phyloP scores from a whole-genome alignment of 2,888 invertebrate species.

The Melieria picta region DNA sequence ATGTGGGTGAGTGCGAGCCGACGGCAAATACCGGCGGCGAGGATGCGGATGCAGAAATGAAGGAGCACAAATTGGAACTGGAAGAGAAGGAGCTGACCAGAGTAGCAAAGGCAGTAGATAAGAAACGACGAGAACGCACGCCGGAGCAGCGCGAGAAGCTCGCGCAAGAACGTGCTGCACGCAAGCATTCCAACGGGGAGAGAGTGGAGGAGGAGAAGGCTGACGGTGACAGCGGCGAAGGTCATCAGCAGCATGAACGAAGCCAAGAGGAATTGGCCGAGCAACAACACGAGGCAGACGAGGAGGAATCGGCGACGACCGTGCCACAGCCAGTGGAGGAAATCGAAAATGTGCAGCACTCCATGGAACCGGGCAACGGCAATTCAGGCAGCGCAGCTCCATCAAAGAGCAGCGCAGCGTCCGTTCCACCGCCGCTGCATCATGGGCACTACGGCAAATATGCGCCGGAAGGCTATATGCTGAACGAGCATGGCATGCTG shows the following conservation, averaged over 20 bases:
- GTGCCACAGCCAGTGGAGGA: slow-evolving; percentile 57
- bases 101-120: slow-evolving; percentile 40
- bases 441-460: slow-evolving; percentile 52
- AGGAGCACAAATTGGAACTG: slow-evolving; percentile 17
- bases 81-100: slow-evolving; percentile 21
- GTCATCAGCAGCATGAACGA: slow-evolving; percentile 3
- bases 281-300: background rate
- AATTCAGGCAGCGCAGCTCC: slow-evolving; percentile 16
- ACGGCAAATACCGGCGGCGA: slow-evolving; percentile 32
- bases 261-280: background rate
- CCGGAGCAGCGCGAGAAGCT: slow-evolving; percentile 35
- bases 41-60: slow-evolving; percentile 35
- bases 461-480: slow-evolving; percentile 51
- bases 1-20: slow-evolving; percentile 39
- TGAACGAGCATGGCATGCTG: slow-evolving; percentile 59
- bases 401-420: slow-evolving; percentile 34
- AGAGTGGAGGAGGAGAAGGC: slow-evolving; percentile 34
- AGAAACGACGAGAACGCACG: slow-evolving; percentile 18
- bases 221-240: slow-evolving; percentile 3
- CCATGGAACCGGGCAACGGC: slow-evolving; percentile 23
- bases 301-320: slow-evolving; percentile 22
- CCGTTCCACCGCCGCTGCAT: slow-evolving; percentile 43
- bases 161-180: slow-evolving; percentile 34
- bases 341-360: slow-evolving; percentile 53
- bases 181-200: slow-evolving; percentile 41